These are phyloP conservation scores for Falco cherrug DNA, from an alignment of 2,797 vertebrate genomes.

Conservation along the genomic window DNA sequence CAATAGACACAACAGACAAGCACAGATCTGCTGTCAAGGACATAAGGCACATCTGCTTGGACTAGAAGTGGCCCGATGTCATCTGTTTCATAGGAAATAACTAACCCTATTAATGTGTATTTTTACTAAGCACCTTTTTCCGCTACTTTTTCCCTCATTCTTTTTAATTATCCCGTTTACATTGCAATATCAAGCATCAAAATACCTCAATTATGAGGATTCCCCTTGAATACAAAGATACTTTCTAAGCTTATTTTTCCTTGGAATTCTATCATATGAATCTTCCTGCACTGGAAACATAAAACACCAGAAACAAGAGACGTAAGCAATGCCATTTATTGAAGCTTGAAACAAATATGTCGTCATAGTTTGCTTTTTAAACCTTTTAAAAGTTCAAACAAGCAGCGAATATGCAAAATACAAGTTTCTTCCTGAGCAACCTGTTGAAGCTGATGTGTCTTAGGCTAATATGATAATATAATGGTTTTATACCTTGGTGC, in stretches of 20 bases:
- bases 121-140: not conserved
- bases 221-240: not conserved
- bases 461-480: not conserved
- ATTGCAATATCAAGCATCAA: not conserved
- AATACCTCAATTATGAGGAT: not conserved
- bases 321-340: constrained; percentile 71
- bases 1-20: not conserved
- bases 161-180: not conserved
- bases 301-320: not conserved
- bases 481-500: not conserved
- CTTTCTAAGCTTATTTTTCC: not conserved
- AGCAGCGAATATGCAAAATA: constrained; percentile 21
- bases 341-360: constrained; percentile 45
- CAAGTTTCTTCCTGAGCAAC: constrained; percentile 10
- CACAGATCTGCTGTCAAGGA: not conserved
- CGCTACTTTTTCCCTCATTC: not conserved
- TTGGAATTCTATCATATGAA: not conserved
- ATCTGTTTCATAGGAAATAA: not conserved
- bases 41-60: not conserved
- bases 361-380: constrained; percentile 49
- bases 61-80: not conserved
- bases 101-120: not conserved
- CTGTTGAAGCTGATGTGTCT: not conserved
- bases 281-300: not conserved
- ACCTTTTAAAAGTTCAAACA: constrained; percentile 6